These are phyloP conservation scores for Ditylenchus dipsaci DNA, from an alignment of 1,140 invertebrate species.

Conservation along the genomic window DNA sequence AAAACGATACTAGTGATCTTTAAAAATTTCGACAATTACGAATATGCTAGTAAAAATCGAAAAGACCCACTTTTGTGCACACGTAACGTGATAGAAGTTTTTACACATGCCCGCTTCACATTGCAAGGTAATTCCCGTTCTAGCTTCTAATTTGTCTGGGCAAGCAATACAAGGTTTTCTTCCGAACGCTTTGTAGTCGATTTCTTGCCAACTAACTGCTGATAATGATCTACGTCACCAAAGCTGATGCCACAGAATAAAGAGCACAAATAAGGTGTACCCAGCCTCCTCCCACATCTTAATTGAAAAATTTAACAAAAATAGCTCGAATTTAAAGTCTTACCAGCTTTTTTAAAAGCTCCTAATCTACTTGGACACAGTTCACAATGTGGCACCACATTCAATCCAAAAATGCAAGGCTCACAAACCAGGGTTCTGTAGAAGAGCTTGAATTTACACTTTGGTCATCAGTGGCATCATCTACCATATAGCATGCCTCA, in stretches of 20 bases:
- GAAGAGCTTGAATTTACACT: conserved; percentile 30
- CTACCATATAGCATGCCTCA: conserved; percentile 36
- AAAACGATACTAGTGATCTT: too few relatives aligned
- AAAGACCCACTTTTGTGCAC: conserved; percentile 58
- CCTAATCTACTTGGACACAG: conserved; percentile 68
- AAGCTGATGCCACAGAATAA: conserved; percentile 95
- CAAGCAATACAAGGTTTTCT: conserved; percentile 74
- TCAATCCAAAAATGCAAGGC: conserved; percentile 60
- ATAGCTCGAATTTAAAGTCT: conserved; percentile 76
- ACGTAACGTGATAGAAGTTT: conserved; percentile 94
- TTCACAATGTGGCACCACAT: conserved; percentile 61
- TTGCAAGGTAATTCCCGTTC: conserved; percentile 86
- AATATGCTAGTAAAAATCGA: too few relatives aligned
- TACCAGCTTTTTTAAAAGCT: conserved; percentile 73
- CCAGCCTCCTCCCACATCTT: conserved; percentile 67
- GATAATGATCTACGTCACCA: conserved; percentile 80
- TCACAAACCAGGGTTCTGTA: conserved; percentile 60
- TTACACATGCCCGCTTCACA: conserved; percentile 97
- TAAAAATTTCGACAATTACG: too few relatives aligned
- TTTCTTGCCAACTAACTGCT: conserved; percentile 80
- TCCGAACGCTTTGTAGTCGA: conserved; percentile 90
- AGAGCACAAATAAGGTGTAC: conserved; percentile 93
- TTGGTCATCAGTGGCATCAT: conserved; percentile 19
- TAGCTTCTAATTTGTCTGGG: conserved; percentile 75
- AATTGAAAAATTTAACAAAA: not conserved